A percentile compares a stretch with the other conserved stretches of the same genome.
Conservation (phyloP, 2,888 invertebrate species). For the Ctenicera cuprea region DNA sequence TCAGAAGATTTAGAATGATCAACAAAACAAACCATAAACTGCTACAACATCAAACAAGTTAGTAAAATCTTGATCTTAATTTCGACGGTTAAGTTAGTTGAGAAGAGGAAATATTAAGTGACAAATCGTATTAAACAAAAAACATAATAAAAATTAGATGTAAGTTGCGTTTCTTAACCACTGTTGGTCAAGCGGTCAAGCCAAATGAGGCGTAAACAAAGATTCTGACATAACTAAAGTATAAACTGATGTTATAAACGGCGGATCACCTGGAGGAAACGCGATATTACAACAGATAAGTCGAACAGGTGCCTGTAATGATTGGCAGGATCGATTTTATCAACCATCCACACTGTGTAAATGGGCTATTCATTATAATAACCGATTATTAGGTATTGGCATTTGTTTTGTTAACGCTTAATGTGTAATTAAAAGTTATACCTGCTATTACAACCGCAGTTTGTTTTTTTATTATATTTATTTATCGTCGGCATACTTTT, state of each 20-base stretch:
- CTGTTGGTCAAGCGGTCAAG: no score
- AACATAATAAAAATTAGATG: no score
- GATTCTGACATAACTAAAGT: conserved; percentile 7
- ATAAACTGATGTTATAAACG: conserved; percentile 9
- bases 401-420: conserved; percentile 7
- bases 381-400: conserved; percentile 20
- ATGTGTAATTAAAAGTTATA: background rate
- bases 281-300: conserved; percentile 16
- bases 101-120: no score
- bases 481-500: no score
- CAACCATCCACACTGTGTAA: conserved; percentile 13
- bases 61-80: no score
- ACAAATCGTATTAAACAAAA: no score
- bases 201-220: background rate
- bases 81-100: no score
- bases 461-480: no score
- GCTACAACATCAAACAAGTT: no score
- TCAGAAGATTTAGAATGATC: no score
- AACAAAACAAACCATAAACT: no score
- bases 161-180: no score
- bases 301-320: conserved; percentile 23
- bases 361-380: conserved; percentile 16
- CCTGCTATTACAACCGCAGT: background rate
- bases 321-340: conserved; percentile 33
- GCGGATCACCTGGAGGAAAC: conserved; percentile 11